These are phyloP conservation scores for Rhimphoctona megacephalus DNA, from an alignment of 2,888 invertebrate genomes.

Conservation along the genomic window DNA sequence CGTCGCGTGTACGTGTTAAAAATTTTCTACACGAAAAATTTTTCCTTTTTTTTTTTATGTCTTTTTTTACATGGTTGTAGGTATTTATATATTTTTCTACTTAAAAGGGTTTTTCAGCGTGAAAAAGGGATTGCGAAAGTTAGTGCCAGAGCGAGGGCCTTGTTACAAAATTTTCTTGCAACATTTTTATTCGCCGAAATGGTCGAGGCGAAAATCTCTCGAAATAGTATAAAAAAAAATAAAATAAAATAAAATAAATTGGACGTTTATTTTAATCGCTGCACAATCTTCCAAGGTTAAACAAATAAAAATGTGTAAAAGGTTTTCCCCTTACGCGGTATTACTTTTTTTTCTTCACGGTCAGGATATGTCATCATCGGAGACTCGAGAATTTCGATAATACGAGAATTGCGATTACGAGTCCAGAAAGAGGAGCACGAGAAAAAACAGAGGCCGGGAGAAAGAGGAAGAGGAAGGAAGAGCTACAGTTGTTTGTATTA, in stretches of 20 bases:
- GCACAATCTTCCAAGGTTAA: too few species aligned
- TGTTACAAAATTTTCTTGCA: conserved; percentile 18
- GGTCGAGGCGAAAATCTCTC: conserved; percentile 20
- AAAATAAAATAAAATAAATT: too few species aligned
- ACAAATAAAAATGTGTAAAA: too few species aligned
- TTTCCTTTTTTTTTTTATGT: neutral
- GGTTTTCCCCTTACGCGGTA: too few species aligned
- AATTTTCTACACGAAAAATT: neutral
- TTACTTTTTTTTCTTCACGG: neutral
- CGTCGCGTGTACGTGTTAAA: conserved; percentile 13
- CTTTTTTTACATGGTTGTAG: neutral
- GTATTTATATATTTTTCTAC: neutral
- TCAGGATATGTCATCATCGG: conserved; percentile 63
- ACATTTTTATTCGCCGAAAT: conserved; percentile 6
- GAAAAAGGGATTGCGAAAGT: conserved; percentile 6
- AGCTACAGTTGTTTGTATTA: too few species aligned
- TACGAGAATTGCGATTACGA: neutral
- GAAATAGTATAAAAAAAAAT: too few species aligned
- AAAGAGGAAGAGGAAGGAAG: too few species aligned
- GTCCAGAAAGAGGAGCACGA: too few species aligned
- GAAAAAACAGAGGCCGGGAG: too few species aligned
- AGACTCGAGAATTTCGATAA: conserved; percentile 39
- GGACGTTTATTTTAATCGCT: too few species aligned
- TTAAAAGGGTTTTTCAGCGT: neutral
- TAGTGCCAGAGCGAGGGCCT: neutral